phyloP scores from a whole-genome alignment of 2,113 vertebrate species.

The Notiomystis cincta region DNA sequence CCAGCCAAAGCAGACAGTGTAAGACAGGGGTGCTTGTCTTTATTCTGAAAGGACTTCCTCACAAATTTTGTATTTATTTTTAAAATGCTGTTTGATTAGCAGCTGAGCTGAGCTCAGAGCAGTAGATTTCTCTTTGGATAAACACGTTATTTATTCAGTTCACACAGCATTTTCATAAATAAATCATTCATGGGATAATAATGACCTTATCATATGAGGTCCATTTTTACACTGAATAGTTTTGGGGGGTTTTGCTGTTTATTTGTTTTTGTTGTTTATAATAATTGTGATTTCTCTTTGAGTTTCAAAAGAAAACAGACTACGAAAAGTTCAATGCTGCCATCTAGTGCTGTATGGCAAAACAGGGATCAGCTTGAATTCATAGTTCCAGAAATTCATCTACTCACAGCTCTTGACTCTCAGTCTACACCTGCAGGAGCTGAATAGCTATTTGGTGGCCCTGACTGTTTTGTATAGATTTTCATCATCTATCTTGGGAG shows the following conservation, averaged over 20 bases:
- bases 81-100: not conserved
- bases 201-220: not conserved
- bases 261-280: not conserved
- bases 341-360: constrained; percentile 61
- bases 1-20: constrained; percentile 34
- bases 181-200: not conserved
- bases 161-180: not conserved
- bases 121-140: not conserved
- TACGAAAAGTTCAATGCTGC: constrained; percentile 64
- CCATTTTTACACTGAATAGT: not conserved
- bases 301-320: not conserved
- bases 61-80: not conserved
- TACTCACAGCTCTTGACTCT: not conserved
- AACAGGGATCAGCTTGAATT: not conserved
- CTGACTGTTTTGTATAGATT: not conserved
- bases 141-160: not conserved
- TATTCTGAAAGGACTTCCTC: not conserved
- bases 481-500: not conserved
- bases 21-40: constrained; percentile 20
- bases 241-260: not conserved
- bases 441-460: not conserved
- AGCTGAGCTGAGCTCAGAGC: not conserved
- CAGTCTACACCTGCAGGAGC: not conserved
- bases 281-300: not conserved
- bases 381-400: not conserved